Evolutionary conservation across 2,888 invertebrate genomes (phyloP).

Genomic region (Adelognathus sp.): DNA sequence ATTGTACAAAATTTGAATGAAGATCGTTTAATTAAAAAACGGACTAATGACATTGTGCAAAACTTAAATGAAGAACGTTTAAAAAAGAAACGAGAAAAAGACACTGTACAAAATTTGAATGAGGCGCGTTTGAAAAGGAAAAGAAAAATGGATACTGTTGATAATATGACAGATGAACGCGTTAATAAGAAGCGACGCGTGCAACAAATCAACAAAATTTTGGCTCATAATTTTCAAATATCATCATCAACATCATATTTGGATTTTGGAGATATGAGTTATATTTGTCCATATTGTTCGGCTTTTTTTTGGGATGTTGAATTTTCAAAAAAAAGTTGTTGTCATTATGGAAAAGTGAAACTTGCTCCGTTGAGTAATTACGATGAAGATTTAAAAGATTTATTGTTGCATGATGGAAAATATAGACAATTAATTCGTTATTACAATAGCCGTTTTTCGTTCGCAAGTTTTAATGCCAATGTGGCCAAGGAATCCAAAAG

Average conservation of each 20-base stretch:
- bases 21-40: too few relatives aligned
- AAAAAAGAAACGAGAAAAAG: neutral
- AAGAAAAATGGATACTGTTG: neutral
- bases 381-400: slow-evolving; percentile 39
- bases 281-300: slow-evolving; percentile 28
- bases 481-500: slow-evolving; percentile 7
- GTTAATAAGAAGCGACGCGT: neutral
- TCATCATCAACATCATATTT: too few relatives aligned
- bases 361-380: slow-evolving; percentile 43
- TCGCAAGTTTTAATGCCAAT: slow-evolving; percentile 47
- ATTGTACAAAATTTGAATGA: too few relatives aligned
- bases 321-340: slow-evolving; percentile 47
- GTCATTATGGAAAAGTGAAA: slow-evolving; percentile 43
- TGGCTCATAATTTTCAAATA: neutral
- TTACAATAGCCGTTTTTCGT: too few relatives aligned
- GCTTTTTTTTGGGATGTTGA: slow-evolving; percentile 44
- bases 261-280: slow-evolving; percentile 47
- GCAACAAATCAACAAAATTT: neutral
- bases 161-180: neutral
- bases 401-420: slow-evolving; percentile 43
- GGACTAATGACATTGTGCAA: neutral
- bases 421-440: slow-evolving; percentile 43
- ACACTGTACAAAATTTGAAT: neutral
- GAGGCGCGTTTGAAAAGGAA: neutral
- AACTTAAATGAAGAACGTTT: too few relatives aligned